Base-by-base conservation (phyloP, 1,140 invertebrate genomes). In the Metaphire vulgaris region DNA sequence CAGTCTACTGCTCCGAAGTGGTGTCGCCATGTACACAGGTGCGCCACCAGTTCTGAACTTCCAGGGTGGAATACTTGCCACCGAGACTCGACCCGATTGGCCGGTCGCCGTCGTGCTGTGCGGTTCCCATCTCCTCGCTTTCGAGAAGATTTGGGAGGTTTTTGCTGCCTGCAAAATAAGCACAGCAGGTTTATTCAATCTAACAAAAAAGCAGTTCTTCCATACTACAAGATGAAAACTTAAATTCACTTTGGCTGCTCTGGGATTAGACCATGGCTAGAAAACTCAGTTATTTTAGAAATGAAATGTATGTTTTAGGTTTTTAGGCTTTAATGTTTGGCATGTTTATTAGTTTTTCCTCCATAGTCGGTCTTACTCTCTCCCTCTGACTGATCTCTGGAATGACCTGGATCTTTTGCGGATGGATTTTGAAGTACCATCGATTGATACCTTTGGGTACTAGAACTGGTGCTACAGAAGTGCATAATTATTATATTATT, bases 21-120 rank as follows among this genome's bases (percentile, higher is more conserved):
- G 81, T 83, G 69, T 81, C 76, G 30, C 81, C 80, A 2, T 77
- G 85, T 15, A 91, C 84, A 83, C 91, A 90, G 77, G 91, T 82
- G 33, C 79, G 81, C 85, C 85, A 87, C 86, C 85, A 87, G 0
- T 80, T 81, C 21, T 82, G 80, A 0, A 86, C 83, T 77, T 87
- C 85, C 1, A 80, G 79, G 2, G 82, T 81, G 0, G 83, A 82
- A 80, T 85, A 85, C 79, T 83, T 82, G 30, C 83, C 83, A 31
- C 80, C 79, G 66, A 84, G 80, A n/a, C 73, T 79, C 66, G 80
- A 81, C 70, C 80, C 80, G 66, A 79, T 80, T 72, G 78, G 82
- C 41, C 79, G 79, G 78, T 82, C 81, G 74, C 77, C 83, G 79
- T 73, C 79, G 16, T 69, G 76, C 34, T 80, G 81, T 1, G 81